Conservation (phyloP, 2,888 invertebrate species). For the Plusia festucae region DNA sequence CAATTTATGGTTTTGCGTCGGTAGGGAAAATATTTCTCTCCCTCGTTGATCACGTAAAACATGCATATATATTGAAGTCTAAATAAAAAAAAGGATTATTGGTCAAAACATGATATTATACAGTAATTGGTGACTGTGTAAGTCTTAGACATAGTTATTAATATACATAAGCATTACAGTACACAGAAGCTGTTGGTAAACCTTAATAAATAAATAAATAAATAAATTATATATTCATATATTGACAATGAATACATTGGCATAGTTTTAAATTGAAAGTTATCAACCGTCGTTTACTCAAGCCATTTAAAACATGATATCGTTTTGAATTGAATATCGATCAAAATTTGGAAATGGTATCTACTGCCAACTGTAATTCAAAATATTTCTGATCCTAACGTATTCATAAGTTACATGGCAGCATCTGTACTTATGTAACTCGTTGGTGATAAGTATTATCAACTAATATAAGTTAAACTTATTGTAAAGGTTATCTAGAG, state of each 20-base stretch:
- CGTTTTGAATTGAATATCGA: neutral
- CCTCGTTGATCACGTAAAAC: neutral
- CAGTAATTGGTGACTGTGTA: no score
- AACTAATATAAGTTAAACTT: conserved; percentile 29
- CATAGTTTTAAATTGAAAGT: neutral
- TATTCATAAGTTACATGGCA: conserved; percentile 31
- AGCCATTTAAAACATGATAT: neutral
- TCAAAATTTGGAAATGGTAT: no score
- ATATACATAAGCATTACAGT: no score
- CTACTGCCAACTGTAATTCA: conserved; percentile 23
- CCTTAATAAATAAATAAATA: no score
- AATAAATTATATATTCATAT: no score
- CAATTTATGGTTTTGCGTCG: no score
- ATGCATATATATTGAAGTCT: neutral
- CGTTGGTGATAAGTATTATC: conserved; percentile 31
- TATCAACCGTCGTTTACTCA: neutral
- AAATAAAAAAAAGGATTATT: neutral
- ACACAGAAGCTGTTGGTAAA: no score
- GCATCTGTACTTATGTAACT: conserved; percentile 19
- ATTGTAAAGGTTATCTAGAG: conserved; percentile 46
- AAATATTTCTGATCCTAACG: conserved; percentile 16
- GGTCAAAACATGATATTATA: no score
- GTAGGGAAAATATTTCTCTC: no score
- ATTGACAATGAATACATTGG: neutral
- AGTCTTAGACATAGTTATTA: no score